A percentile compares a stretch with the other conserved stretches of the same genome.
These are phyloP conservation scores for Diadumene lineata DNA, from an alignment of 92 coral and sea anemone genomes.

Conservation along the genomic window DNA sequence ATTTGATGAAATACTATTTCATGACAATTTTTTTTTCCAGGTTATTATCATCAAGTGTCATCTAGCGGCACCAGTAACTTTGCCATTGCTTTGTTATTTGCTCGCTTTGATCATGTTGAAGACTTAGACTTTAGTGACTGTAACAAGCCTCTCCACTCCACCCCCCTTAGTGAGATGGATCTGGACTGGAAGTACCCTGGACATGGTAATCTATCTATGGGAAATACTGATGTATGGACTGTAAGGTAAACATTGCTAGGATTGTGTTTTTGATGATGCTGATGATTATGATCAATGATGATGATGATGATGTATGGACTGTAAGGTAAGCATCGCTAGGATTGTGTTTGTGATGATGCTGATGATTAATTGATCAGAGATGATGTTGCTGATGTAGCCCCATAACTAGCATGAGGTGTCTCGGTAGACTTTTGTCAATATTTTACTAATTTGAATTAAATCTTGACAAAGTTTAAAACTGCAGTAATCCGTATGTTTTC, in stretches of 20 bases:
- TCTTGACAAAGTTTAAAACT: no score
- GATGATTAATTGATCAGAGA: not conserved
- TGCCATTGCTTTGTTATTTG: slow-evolving; percentile 82
- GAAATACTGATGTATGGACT: slow-evolving; percentile 70
- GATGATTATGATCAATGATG: not conserved
- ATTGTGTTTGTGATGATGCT: not conserved
- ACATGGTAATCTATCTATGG: slow-evolving; percentile 91
- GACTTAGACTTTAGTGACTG: slow-evolving; percentile 74
- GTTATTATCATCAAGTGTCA: slow-evolving; percentile 92
- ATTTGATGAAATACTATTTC: no score
- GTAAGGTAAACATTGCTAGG: slow-evolving; percentile 48
- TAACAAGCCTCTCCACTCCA: slow-evolving; percentile 46
- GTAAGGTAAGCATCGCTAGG: not conserved
- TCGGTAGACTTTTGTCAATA: no score
- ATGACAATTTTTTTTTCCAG: slow-evolving; percentile 35
- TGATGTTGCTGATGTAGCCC: not conserved
- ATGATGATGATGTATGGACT: not conserved
- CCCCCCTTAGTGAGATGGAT: slow-evolving; percentile 89
- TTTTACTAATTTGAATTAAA: no score
- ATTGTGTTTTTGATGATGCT: not conserved
- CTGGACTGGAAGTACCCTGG: slow-evolving; percentile 92
- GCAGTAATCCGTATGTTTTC: no score
- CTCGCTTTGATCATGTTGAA: slow-evolving; percentile 75
- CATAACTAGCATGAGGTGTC: no score
- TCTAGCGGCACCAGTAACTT: slow-evolving; percentile 80